These are phyloP conservation scores for Threskiornis aethiopicus DNA, from an alignment of 2,797 vertebrate genomes.

Conservation along the genomic window DNA sequence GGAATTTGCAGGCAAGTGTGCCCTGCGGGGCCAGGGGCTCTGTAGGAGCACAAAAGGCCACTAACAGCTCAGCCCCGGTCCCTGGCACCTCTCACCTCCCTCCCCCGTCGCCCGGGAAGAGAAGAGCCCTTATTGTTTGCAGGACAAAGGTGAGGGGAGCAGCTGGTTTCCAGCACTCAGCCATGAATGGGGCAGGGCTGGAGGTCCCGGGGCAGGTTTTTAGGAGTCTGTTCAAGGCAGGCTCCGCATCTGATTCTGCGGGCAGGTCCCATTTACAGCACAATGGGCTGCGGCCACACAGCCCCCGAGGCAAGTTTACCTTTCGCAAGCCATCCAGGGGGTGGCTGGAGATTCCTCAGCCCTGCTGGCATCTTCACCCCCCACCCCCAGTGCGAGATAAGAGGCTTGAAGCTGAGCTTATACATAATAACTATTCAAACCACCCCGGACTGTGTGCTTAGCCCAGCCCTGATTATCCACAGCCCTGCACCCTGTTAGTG, in stretches of 20 bases:
- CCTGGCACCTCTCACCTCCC: background rate
- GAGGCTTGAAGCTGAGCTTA: background rate
- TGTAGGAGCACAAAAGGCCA: background rate
- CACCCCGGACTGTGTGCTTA: background rate
- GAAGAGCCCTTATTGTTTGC: background rate
- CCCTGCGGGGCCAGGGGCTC: background rate
- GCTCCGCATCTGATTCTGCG: background rate
- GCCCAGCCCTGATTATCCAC: background rate
- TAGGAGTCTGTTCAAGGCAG: background rate
- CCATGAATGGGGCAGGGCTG: background rate
- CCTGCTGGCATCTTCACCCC: background rate
- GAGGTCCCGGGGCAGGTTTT: background rate
- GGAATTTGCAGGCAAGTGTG: background rate
- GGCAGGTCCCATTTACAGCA: slow-evolving; percentile 38
- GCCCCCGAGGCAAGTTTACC: slow-evolving; percentile 18
- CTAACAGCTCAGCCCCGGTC: background rate
- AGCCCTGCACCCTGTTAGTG: background rate
- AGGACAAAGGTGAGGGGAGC: slow-evolving; percentile 14
- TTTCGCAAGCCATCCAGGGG: slow-evolving; percentile 15
- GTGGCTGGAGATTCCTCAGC: slow-evolving; percentile 21
- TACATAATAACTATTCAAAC: background rate
- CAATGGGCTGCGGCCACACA: slow-evolving; percentile 2
- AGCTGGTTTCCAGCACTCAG: background rate
- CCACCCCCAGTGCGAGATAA: background rate
- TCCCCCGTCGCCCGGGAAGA: background rate